Percentiles rank a stretch among this genome's conserved stretches.
phyloP scores from a whole-genome alignment of 2,797 vertebrate genomes.

The Scolopax bukidnonensis region DNA sequence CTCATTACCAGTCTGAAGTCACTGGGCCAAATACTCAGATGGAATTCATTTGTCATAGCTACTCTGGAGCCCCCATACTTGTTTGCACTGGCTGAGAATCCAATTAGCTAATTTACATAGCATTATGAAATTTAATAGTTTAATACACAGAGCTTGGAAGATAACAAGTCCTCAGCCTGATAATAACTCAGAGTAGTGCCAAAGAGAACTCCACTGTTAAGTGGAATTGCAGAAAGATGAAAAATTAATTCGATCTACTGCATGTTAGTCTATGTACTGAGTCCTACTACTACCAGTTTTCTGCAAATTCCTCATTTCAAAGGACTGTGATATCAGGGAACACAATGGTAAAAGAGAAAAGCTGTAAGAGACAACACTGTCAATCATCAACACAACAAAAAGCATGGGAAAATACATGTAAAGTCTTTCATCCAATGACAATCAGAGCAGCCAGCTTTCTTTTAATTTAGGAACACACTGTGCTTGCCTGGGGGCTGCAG shows the following conservation, averaged over 20 bases:
- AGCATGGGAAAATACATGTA: neutral
- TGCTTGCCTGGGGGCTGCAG: constrained; percentile 14
- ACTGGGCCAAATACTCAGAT: neutral
- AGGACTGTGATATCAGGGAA: neutral
- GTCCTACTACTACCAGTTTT: neutral
- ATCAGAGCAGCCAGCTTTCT: constrained; percentile 22
- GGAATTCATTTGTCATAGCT: neutral
- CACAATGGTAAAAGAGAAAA: neutral
- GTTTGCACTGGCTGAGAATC: neutral
- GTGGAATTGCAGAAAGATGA: neutral
- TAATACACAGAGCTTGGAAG: neutral
- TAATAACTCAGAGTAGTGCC: neutral
- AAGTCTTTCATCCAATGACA: constrained; percentile 48
- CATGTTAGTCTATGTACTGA: neutral
- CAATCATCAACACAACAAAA: constrained; percentile 12
- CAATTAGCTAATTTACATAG: neutral
- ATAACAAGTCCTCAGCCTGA: neutral
- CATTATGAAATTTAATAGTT: neutral
- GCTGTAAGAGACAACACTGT: neutral
- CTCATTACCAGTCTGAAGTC: neutral
- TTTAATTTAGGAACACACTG: constrained; percentile 39
- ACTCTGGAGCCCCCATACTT: neutral
- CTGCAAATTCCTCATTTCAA: neutral
- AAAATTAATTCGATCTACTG: neutral
- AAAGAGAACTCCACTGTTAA: neutral